A percentile compares a stretch with the other conserved stretches of the same genome.
Evolutionary conservation across 2,888 invertebrate genomes (phyloP).

Genomic region (Trichogramma dendrolimi): DNA sequence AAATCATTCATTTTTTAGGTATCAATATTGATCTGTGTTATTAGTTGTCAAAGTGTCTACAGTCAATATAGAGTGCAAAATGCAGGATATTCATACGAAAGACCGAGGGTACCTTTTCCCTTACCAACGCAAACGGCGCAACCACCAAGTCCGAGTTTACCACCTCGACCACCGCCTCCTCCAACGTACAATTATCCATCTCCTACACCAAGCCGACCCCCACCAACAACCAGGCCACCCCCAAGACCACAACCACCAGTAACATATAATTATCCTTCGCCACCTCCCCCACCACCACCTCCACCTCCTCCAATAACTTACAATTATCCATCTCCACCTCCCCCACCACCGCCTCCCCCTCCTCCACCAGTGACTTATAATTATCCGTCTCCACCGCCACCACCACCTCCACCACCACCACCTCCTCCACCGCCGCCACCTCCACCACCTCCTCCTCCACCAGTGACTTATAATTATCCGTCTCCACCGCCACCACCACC

Average conservation of each 20-base stretch:
- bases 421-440: slow-evolving; percentile 14
- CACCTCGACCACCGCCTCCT: slow-evolving; percentile 13
- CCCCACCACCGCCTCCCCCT: slow-evolving; percentile 19
- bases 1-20: slow-evolving; percentile 11
- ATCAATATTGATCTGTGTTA: slow-evolving; percentile 14
- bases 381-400: slow-evolving; percentile 19
- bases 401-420: slow-evolving; percentile 23
- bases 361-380: slow-evolving; percentile 13
- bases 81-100: slow-evolving; percentile 41
- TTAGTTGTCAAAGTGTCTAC: slow-evolving; percentile 8
- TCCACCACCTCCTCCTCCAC: slow-evolving; percentile 21
- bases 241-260: slow-evolving; percentile 9
- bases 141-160: slow-evolving; percentile 7
- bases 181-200: slow-evolving; percentile 21
- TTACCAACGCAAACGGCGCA: slow-evolving; percentile 32
- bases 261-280: not conserved
- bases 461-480: slow-evolving; percentile 11
- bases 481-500: slow-evolving; percentile 19
- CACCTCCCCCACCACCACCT: slow-evolving; percentile 20
- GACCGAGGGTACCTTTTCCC: slow-evolving; percentile 36
- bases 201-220: slow-evolving; percentile 10
- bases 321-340: slow-evolving; percentile 13
- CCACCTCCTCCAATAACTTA: slow-evolving; percentile 14
- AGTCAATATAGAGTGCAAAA: slow-evolving; percentile 30
- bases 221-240: slow-evolving; percentile 12